Base-by-base conservation (phyloP, 2,888 invertebrate genomes). In the Drosophila colorata region DNA sequence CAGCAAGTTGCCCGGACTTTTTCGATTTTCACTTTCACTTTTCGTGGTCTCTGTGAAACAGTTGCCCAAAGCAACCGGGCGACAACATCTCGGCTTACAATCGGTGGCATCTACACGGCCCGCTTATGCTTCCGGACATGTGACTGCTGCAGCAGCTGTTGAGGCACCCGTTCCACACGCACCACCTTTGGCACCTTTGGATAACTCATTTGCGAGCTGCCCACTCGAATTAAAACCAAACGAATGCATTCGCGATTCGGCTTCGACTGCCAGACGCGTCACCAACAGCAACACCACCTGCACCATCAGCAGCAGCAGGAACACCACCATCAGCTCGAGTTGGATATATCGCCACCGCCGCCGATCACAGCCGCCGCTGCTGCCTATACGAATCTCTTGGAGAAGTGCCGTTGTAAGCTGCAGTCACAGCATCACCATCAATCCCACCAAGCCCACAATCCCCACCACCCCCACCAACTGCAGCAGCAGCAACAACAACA, bases 211-310 rank as follows among this genome's bases (percentile, higher is more conserved):
- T 77, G 61, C 61, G 40, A 44, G 37, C 53, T 52, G 68, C 25
- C 66, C 56, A 68, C 40, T 73, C 37, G 57, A 60, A 37, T 43
- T 49, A 56, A 82, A 83, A 65, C 59, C 64, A 70, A 81, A 88
- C 90, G 90, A 90, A 90, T 90, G 90, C 90, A 90, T 90, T 90
- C 90, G 68, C 88, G 89, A 78, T 79, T 89, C 70, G 73, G 78
- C 71, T 90, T 89, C 67, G 89, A 91, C 59, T 85, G 88, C 74
- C 89, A 90, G 69, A 70, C 84, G 77, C 85, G 88, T 60, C 82
- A 75, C 56, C 87, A 86, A 59, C 85, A 81, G 57, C 87, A 78
- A 53, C 87, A 87, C 7, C 89, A 88, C 23, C 80, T 68, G 37
- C 81, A 68, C 14, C 61, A 69, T 8, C 87, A 28, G 4, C 38